phyloP scores from a whole-genome alignment of 1,140 invertebrate genomes.

The Ylistrum balloti region DNA sequence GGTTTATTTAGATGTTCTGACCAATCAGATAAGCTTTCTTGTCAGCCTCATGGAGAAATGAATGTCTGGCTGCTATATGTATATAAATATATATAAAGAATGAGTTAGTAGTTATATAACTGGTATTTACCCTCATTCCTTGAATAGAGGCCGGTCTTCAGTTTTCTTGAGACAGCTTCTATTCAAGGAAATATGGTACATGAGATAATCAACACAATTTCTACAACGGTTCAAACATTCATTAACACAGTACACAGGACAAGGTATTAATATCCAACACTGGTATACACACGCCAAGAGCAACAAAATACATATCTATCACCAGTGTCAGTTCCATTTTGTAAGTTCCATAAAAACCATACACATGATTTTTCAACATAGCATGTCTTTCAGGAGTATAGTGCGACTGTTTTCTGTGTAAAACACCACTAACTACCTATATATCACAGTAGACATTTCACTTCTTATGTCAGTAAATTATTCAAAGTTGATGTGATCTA shows the following conservation, averaged over 20 bases:
- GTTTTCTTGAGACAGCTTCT: conserved; percentile 38
- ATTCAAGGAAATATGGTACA: conserved; percentile 39
- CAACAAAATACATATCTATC: background rate
- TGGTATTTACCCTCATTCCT: conserved; percentile 38
- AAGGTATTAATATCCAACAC: conserved; percentile 1
- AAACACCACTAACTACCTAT: too few species aligned
- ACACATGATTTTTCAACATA: background rate
- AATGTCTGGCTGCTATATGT: background rate
- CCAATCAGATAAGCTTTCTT: conserved; percentile 17
- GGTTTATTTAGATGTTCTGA: background rate
- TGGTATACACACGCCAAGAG: background rate
- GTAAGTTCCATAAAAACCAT: background rate
- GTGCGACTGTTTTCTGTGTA: too few species aligned
- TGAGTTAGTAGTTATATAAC: conserved; percentile 28
- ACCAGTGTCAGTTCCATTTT: background rate
- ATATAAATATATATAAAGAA: background rate
- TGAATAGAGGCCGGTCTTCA: conserved; percentile 37
- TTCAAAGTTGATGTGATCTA: too few species aligned
- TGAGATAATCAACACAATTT: conserved; percentile 19
- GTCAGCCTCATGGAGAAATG: background rate
- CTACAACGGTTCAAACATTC: background rate
- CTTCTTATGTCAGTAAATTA: too few species aligned
- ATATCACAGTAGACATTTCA: too few species aligned
- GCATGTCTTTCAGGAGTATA: too few species aligned
- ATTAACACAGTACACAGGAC: background rate